Base-by-base conservation (phyloP, 1,140 invertebrate genomes). In the Pseudomyrmex dendroicus region DNA sequence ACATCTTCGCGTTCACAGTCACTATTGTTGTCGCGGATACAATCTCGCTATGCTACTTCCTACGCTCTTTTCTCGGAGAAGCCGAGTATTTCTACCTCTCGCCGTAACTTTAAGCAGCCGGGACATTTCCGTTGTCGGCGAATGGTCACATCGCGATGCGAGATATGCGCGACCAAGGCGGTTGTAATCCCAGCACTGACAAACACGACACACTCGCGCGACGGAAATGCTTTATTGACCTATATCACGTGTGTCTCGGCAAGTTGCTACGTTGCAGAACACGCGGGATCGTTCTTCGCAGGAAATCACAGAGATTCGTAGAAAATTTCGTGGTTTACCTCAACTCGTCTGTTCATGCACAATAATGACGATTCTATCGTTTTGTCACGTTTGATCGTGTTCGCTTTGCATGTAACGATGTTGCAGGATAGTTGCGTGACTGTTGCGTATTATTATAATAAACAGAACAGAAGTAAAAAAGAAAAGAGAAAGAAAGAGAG, bases 211-310 rank as follows among this genome's bases (percentile, higher is more conserved):
- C 4, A 17, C 13, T 20, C 12, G 25, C 13, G 10, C 3, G 46
- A 20, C 15, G 35, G 74, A 56, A 56, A 78, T 78, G 35, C 64
- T 17, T 68, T 52, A 78, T 78, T 78, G 64, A 78, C 68, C 64
- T 68, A 78, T 78, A 56, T 78, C 22, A 64, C 73, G 9, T 9
- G 64, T 56, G 52, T 25, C 50, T 48, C 15, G 56, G 73, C 1
- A 44, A 62, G 35, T 20, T 59, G 46, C 2, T 5, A 68, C 46
- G 17, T 5, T n/a, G 15, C 8, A 2, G 52, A 12, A 52, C 50
- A n/a, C 52, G 13, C 56, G 44, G 44, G 10, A 56, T 66, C 17
- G 25, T 25, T 62, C 59, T 13, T 22, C 0, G 5, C 0, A 35
- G 35, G 35, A 35, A 35, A 35, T 35, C 35, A 35, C 35, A 35